A percentile compares a stretch with the other conserved stretches of the same genome.
phyloP scores from a whole-genome alignment of 2,113 vertebrate species.

The Toxotes chatareus region DNA sequence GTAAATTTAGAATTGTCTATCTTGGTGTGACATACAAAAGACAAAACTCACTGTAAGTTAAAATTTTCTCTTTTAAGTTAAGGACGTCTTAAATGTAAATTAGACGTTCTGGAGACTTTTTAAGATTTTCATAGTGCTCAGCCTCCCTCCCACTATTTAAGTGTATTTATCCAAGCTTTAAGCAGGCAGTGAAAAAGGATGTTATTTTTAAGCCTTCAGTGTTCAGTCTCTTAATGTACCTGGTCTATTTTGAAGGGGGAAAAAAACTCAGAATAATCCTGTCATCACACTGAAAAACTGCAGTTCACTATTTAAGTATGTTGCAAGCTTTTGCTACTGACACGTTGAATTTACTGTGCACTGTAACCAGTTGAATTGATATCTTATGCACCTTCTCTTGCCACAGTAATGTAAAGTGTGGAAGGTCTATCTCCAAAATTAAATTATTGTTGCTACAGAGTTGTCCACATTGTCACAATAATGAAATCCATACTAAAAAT shows the following conservation, averaged over 20 bases:
- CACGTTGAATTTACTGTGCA: not conserved
- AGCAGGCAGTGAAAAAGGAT: not conserved
- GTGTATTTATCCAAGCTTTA: not conserved
- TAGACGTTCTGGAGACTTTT: no score
- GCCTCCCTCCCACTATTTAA: not conserved
- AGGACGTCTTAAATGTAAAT: not conserved
- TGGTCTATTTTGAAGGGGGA: not conserved
- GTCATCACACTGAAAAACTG: not conserved
- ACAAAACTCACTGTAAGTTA: not conserved
- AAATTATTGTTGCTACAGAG: not conserved
- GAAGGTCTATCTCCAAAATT: not conserved
- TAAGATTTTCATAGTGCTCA: not conserved
- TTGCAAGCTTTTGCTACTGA: not conserved
- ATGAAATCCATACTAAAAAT: not conserved
- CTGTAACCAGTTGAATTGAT: not conserved
- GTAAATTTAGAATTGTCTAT: no score
- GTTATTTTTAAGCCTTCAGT: not conserved
- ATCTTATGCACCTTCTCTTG: not conserved
- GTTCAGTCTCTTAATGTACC: not conserved
- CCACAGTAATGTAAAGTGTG: not conserved
- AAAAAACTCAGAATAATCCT: not conserved
- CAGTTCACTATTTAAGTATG: not conserved
- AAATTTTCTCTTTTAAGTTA: no score
- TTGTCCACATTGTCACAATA: not conserved
- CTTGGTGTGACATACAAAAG: not conserved